phyloP scores from a whole-genome alignment of 2,113 vertebrate species.

The Setophaga petechia region DNA sequence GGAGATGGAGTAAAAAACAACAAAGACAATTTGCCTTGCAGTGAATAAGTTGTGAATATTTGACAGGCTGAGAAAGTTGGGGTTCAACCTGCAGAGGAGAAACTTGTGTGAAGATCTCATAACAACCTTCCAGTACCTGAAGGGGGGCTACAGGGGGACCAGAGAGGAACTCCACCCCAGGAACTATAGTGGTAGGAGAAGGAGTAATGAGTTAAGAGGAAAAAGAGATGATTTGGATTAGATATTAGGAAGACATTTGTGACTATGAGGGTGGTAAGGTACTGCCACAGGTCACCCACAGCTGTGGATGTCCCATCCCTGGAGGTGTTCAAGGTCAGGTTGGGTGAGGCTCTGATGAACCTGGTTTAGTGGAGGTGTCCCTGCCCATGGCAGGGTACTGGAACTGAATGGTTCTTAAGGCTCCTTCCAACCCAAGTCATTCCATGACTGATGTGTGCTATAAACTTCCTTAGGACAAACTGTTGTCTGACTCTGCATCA shows the following conservation, averaged over 20 bases:
- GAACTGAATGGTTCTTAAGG: neutral
- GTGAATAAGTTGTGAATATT: neutral
- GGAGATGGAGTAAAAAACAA: neutral
- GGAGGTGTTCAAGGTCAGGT: neutral
- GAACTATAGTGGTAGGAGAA: neutral
- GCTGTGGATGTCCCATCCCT: no score
- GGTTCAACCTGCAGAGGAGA: neutral
- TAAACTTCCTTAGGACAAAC: neutral
- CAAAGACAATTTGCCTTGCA: neutral
- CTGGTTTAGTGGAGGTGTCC: neutral
- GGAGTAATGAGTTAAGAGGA: neutral
- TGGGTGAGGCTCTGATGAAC: neutral
- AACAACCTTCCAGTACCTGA: neutral
- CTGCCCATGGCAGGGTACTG: neutral
- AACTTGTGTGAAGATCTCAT: neutral
- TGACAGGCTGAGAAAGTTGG: neutral
- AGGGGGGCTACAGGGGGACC: no score
- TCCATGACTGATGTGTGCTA: fast-evolving
- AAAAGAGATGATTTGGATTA: neutral
- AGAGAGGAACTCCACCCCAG: no score
- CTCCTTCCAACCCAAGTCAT: neutral
- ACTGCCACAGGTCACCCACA: neutral
- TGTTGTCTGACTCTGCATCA: neutral
- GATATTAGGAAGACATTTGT: neutral
- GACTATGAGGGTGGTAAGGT: neutral